Base-by-base conservation (phyloP, 1,140 invertebrate species). In the Neodiprion pinetum region DNA sequence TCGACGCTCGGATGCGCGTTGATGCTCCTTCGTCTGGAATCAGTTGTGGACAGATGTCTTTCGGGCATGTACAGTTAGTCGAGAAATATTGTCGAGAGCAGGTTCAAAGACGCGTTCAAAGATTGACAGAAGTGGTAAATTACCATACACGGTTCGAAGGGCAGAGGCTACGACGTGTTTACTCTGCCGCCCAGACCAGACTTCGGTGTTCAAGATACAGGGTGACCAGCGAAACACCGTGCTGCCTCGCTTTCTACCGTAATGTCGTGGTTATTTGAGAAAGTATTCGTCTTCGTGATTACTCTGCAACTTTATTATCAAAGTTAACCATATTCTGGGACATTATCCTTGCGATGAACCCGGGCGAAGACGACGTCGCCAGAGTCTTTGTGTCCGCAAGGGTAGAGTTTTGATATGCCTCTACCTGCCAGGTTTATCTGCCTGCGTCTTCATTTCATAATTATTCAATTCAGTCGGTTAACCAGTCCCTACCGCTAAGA, bases 391-490 rank as follows among this genome's bases (percentile, higher is more conserved):
- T 11, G 21, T 69, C 23, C 67, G 17, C 21, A 69, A 21, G 21
- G 17, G 17, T 69, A 21, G 5, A 9, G 67, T 47, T 69, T 69
- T 69, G 40, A 21, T 69, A 47, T 4, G 11, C 11, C 67, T 11
- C 21, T 47, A 21, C 67, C 17, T 12, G 67, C 53, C 5, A 17
- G 40, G 21, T 11, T 69, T 69, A 69, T 69, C 67, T 69, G 67
- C 40, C 21, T 21, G 40, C 67, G 67, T 69, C 67, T 69, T 69
- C 67, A 69, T 69, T 69, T 12, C 67, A 69, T 69, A 69, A 69
- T 69, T 69, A 69, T 69, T 69, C 67, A 69, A 69, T 69, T 7
- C 67, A 69, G 11, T 69, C 40, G 17, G 67, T 69, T 69, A 69
- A 69, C 67, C 67, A 69, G 67, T 69, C 21, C 67, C 67, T 69